These are phyloP conservation scores for Neostethus bicornis DNA, from an alignment of 2,797 vertebrate species.

Conservation along the genomic window DNA sequence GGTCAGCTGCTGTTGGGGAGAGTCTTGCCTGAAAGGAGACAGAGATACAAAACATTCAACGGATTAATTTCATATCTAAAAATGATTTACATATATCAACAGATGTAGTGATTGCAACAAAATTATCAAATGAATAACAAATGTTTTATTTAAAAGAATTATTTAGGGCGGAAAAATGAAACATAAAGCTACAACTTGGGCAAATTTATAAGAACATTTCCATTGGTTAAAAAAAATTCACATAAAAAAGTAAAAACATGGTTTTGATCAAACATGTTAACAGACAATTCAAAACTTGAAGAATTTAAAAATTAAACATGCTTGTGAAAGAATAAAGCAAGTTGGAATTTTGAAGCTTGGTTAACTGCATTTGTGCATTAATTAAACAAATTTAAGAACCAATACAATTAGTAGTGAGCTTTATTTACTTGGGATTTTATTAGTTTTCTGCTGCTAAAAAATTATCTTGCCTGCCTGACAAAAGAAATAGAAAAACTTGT, in stretches of 20 bases:
- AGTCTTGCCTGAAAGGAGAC: constrained; percentile 82
- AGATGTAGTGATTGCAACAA: background rate
- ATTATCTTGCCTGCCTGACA: too few species aligned
- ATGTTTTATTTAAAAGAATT: background rate
- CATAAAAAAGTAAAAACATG: background rate
- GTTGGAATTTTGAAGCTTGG: background rate
- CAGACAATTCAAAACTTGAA: background rate
- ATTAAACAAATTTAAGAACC: too few species aligned
- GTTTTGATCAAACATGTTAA: background rate
- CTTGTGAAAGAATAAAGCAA: background rate
- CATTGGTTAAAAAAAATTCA: background rate
- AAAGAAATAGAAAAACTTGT: too few species aligned
- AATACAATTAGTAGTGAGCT: too few species aligned
- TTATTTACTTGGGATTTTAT: too few species aligned
- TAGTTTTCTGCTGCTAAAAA: too few species aligned
- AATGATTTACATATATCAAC: constrained; percentile 3
- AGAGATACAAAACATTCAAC: background rate
- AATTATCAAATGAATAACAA: constrained; percentile 1
- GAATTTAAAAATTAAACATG: background rate
- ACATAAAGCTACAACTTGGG: background rate
- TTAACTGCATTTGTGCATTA: too few species aligned
- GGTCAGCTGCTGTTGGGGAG: constrained; percentile 86
- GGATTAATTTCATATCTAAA: constrained; percentile 1
- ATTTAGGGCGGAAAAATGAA: background rate
- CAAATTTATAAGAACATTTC: constrained; percentile 13